Evolutionary conservation across 2,888 invertebrate species (phyloP).

Genomic region (Leucoptera coffeella): DNA sequence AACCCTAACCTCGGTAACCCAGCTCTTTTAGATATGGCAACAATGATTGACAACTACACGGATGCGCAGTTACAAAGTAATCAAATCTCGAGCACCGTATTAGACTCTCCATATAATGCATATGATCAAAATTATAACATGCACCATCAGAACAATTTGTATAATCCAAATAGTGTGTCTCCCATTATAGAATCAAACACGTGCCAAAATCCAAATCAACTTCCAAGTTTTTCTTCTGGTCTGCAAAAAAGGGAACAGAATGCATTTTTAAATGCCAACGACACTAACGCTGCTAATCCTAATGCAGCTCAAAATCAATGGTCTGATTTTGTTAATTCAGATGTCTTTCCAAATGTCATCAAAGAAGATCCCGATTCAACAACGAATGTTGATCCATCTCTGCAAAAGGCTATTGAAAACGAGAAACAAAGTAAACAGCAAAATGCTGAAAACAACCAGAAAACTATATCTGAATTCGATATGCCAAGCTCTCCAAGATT

Average conservation of each 20-base stretch:
- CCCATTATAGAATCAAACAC: conserved; percentile 35
- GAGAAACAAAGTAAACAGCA: conserved; percentile 22
- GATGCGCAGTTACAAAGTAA: conserved; percentile 77
- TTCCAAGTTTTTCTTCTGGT: conserved; percentile 34
- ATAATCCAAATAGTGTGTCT: conserved; percentile 48
- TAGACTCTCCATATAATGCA: conserved; percentile 62
- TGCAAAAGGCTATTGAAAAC: conserved; percentile 19
- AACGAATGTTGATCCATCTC: conserved; percentile 36
- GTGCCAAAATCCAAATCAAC: conserved; percentile 33
- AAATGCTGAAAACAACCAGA: conserved; percentile 22
- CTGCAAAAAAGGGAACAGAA: conserved; percentile 30
- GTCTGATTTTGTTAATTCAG: conserved; percentile 36
- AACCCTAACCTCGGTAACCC: conserved; percentile 45
- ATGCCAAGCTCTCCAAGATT: conserved; percentile 38
- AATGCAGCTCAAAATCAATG: conserved; percentile 26
- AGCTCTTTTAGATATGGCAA: conserved; percentile 65
- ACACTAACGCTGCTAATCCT: conserved; percentile 14
- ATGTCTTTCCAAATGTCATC: conserved; percentile 45
- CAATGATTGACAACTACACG: conserved; percentile 71
- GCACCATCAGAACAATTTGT: conserved; percentile 59
- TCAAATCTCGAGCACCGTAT: conserved; percentile 78
- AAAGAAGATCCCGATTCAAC: conserved; percentile 76
- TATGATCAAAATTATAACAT: conserved; percentile 61
- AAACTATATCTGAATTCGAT: conserved; percentile 31
- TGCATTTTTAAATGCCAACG: neutral